phyloP scores from a whole-genome alignment of 92 coral and sea anemone genomes.

The Diadumene lineata region DNA sequence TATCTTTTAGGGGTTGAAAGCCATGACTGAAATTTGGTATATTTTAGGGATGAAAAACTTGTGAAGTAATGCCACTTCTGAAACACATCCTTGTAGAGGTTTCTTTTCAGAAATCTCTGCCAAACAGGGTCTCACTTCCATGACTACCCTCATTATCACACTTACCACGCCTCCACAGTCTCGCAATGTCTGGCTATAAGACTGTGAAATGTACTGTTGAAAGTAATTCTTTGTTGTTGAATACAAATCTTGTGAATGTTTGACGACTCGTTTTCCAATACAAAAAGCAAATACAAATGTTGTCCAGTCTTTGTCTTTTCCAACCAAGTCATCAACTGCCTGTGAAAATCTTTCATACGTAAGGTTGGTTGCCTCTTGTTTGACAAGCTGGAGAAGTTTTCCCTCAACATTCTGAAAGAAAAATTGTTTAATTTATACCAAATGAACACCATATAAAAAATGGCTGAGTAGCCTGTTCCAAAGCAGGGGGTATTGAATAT shows the following conservation, averaged over 20 bases:
- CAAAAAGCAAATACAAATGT: slow-evolving; percentile 61
- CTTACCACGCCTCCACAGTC: slow-evolving; percentile 90
- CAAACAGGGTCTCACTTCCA: too few species aligned
- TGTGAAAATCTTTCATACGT: slow-evolving; percentile 62
- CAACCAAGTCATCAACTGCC: slow-evolving; percentile 63
- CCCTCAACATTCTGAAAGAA: slow-evolving; percentile 46
- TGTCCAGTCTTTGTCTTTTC: slow-evolving; percentile 67
- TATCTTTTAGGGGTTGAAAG: too few species aligned
- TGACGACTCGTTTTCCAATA: slow-evolving; percentile 51
- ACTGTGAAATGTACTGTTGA: slow-evolving; percentile 49
- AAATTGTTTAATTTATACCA: not conserved
- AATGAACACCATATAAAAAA: not conserved
- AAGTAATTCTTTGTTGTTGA: slow-evolving; percentile 36
- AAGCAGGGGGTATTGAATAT: too few species aligned
- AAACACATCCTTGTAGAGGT: too few species aligned
- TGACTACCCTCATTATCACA: not conserved
- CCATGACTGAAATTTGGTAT: too few species aligned
- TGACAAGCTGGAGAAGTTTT: slow-evolving; percentile 41
- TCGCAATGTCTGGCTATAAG: slow-evolving; percentile 48
- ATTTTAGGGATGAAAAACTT: too few species aligned
- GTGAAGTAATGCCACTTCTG: too few species aligned
- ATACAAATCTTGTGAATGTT: slow-evolving; percentile 52
- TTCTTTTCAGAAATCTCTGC: too few species aligned
- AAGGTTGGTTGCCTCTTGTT: slow-evolving; percentile 50
- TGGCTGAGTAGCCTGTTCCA: too few species aligned